Base-by-base conservation (phyloP, 2,113 vertebrate species). In the Atlantisia rogersi region DNA sequence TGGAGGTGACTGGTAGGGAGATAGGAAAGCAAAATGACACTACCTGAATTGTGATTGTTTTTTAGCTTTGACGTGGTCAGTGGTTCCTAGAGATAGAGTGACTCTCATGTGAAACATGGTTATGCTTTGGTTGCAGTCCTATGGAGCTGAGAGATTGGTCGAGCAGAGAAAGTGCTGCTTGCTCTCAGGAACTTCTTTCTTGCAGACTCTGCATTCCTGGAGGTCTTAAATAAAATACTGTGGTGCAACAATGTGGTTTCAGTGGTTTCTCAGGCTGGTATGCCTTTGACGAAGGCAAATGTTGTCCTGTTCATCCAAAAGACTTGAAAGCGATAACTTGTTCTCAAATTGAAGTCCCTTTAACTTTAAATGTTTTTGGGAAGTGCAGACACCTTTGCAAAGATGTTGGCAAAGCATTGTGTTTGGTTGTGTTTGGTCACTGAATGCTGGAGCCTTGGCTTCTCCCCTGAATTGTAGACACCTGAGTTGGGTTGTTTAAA, bases 141-240 rank as follows among this genome's bases (percentile, higher is more conserved):
- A 7, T 3, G 3, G 28, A 44, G 10, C 59, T 76, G 67, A 1
- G 11, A 13, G 48, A 9, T 3, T 60, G 67, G 35, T 42, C 0
- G 0, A 85, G 75, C 53, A 69, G 58, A 74, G 76, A 5, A 62
- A 90, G 31, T 15, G 10, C 20, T 48, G 12, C 28, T 62, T 58
- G 6, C 44, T 77, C 11, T 15, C 18, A 44, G 60, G 28, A 17
- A 7, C 11, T 68, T 35, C 14, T 50, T 53, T 53, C 16, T 22
- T 50, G 68, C 17, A 31, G 42, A 42, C 15, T 0, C 0, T 48
- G 20, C 6, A 0, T 82, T 83, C 46, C 55, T 70, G 79, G 10
- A 55, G 5, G 12, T 77, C 53, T 58, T 86, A 8, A 15, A 69
- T 88, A 11, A 53, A 90, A 31, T 77, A 4, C 24, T n/a, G 37